Percentiles rank a stretch among this genome's conserved stretches.
These are phyloP conservation scores for Anoura caudifer DNA, from an alignment of 2,113 vertebrate species.

Conservation along the genomic window DNA sequence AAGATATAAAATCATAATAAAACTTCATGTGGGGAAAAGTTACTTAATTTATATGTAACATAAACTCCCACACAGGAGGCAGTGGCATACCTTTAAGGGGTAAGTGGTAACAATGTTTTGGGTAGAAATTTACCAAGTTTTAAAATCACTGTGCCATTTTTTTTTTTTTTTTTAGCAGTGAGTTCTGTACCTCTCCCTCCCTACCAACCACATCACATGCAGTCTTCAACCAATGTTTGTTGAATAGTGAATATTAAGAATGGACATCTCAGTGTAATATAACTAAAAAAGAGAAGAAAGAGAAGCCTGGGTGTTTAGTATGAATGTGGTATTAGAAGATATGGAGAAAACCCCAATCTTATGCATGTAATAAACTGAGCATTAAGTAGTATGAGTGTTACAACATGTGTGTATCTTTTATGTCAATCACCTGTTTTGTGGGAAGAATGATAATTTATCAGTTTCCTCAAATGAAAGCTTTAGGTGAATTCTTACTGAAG, in stretches of 20 bases:
- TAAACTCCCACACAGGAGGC: neutral
- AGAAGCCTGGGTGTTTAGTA: neutral
- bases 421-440: constrained; percentile 6
- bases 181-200: neutral
- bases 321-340: neutral
- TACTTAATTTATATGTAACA: constrained; percentile 2
- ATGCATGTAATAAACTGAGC: neutral
- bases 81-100: neutral
- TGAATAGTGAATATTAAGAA: neutral
- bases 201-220: neutral
- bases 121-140: constrained; percentile 22
- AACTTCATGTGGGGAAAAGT: constrained; percentile 21
- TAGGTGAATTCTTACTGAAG: constrained; percentile 17
- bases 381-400: constrained; percentile 1
- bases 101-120: constrained; percentile 17
- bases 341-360: neutral
- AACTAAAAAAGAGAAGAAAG: neutral
- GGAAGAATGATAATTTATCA: neutral
- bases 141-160: neutral
- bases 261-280: neutral
- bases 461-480: constrained; percentile 39
- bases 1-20: constrained; percentile 27
- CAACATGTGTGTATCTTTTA: neutral
- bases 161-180: neutral
- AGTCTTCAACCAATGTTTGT: neutral